A percentile compares a stretch with the other conserved stretches of the same genome.
These are phyloP conservation scores for Ischnura elegans DNA, from an alignment of 2,888 invertebrate species.

Conservation along the genomic window DNA sequence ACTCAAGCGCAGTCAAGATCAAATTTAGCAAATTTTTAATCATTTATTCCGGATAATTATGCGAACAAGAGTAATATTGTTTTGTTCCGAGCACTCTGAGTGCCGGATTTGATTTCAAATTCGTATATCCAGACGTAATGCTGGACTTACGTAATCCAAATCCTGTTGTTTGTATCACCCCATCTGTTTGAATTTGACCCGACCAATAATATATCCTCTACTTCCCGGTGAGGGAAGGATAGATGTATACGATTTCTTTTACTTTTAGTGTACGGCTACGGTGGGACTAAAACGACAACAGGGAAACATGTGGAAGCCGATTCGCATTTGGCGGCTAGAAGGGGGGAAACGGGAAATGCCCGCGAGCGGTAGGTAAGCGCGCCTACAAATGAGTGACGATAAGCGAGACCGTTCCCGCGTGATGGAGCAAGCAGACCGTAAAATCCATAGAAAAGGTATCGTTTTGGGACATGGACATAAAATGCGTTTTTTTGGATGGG, in stretches of 20 bases:
- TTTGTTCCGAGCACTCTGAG: no score
- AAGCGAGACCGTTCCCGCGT: constrained; percentile 52
- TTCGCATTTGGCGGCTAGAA: no score
- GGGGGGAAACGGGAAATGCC: neutral
- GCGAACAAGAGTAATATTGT: no score
- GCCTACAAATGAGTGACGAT: constrained; percentile 59
- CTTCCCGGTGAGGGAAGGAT: neutral
- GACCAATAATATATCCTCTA: neutral
- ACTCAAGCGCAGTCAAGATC: no score
- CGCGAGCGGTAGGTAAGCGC: constrained; percentile 21
- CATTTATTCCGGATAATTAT: no score
- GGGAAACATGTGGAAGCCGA: neutral
- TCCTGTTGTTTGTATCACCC: neutral
- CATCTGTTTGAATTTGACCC: neutral
- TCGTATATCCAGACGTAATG: no score
- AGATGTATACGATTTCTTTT: neutral
- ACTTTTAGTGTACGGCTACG: neutral
- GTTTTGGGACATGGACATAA: neutral
- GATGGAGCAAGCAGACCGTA: constrained; percentile 50
- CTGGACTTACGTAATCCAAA: no score
- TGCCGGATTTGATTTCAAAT: no score
- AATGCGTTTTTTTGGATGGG: neutral
- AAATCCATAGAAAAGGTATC: constrained; percentile 44
- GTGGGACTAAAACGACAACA: neutral
- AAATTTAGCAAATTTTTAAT: no score